Evolutionary conservation across 1,140 invertebrate species (phyloP).

Genomic region (Drosophila setifemur): DNA sequence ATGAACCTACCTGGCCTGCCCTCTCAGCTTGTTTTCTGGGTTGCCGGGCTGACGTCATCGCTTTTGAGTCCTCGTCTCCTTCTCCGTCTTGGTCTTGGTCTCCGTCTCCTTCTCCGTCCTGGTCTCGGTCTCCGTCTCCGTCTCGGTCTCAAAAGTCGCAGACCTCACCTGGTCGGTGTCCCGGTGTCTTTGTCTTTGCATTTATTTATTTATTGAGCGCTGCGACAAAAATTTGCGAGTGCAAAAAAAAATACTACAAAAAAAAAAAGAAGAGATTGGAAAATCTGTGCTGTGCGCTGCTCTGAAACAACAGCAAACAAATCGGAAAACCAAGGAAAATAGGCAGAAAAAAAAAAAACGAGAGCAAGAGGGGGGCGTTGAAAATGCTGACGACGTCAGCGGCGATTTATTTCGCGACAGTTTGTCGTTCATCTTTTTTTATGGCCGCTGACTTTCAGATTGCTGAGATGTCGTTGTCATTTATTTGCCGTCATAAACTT

Average conservation of each 20-base stretch:
- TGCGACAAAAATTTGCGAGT: constrained; percentile 61
- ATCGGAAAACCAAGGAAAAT: neutral
- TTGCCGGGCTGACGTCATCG: constrained; percentile 55
- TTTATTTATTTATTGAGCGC: constrained; percentile 73
- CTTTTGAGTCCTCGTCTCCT: too few relatives aligned
- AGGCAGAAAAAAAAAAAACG: neutral
- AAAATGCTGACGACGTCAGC: constrained; percentile 58
- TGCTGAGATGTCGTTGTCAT: constrained; percentile 51
- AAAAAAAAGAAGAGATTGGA: too few relatives aligned
- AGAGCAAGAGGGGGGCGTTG: neutral
- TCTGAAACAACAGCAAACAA: too few relatives aligned
- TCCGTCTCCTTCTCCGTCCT: too few relatives aligned
- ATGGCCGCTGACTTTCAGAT: constrained; percentile 45
- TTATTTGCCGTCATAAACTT: constrained; percentile 71
- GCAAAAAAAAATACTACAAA: neutral
- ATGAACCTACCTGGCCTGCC: constrained; percentile 41
- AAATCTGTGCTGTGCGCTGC: too few relatives aligned
- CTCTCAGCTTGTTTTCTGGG: neutral
- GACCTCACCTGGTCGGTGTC: constrained; percentile 24
- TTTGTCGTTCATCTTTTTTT: constrained; percentile 77
- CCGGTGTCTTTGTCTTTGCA: constrained; percentile 46
- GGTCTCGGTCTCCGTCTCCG: too few relatives aligned
- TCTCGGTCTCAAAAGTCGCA: constrained; percentile 28
- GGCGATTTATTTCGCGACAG: constrained; percentile 71
- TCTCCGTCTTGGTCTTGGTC: too few relatives aligned